phyloP scores from a whole-genome alignment of 2,888 invertebrate genomes.

The Tanypteryx hageni region DNA sequence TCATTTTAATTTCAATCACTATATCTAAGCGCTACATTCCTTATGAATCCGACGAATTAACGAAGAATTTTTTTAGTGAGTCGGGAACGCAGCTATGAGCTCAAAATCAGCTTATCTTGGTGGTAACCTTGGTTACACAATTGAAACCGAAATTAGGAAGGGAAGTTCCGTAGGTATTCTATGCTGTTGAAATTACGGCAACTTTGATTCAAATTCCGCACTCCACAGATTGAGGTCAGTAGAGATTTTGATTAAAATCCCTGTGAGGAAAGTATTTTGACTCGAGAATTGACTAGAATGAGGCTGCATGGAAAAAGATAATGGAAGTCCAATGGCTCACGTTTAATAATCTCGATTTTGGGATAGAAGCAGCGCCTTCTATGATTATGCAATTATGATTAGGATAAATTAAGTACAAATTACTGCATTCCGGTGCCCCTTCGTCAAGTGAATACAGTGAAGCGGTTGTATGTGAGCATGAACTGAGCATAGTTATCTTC shows the following conservation, averaged over 20 bases:
- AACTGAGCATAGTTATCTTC: too few relatives aligned
- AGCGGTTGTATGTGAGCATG: too few relatives aligned
- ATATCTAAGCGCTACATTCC: too few relatives aligned
- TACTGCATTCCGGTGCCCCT: too few relatives aligned
- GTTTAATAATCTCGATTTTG: neutral
- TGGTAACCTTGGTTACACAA: neutral
- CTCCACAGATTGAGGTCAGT: neutral
- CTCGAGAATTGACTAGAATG: neutral
- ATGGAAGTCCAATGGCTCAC: neutral
- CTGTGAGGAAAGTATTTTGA: neutral
- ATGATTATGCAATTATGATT: too few relatives aligned
- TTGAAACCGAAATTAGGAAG: neutral
- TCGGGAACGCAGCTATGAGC: too few relatives aligned
- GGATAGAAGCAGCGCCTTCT: too few relatives aligned
- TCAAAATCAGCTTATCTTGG: neutral
- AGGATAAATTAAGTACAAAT: too few relatives aligned
- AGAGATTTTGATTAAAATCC: neutral
- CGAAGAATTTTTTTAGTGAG: too few relatives aligned
- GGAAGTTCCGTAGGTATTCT: neutral
- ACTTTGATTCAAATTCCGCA: slow-evolving; percentile 1
- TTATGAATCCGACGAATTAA: too few relatives aligned
- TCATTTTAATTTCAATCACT: too few relatives aligned
- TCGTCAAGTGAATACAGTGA: too few relatives aligned
- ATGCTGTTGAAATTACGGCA: neutral
- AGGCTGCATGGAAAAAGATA: neutral